Conservation (phyloP, 2,888 invertebrate genomes). For the Perithous albicinctus region DNA sequence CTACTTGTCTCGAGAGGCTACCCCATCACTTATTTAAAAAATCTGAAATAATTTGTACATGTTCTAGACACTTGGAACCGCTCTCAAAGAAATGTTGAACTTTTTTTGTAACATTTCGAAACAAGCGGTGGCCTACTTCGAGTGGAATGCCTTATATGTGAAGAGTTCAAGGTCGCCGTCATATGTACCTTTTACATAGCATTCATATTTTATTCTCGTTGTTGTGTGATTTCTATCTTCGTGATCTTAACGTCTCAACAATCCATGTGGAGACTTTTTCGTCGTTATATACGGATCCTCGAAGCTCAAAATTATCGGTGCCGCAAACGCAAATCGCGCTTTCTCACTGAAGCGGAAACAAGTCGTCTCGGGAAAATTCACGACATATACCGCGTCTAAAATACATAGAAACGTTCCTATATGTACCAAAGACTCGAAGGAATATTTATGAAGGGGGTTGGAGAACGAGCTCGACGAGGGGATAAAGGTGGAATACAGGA, state of each 20-base stretch:
- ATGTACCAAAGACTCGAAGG: slow-evolving; percentile 28
- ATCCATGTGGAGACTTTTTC: not conserved
- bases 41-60: no score
- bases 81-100: no score
- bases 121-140: no score
- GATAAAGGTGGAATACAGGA: slow-evolving; percentile 47
- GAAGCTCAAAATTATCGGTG: not conserved
- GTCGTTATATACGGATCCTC: slow-evolving; percentile 3
- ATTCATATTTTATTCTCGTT: not conserved
- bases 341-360: slow-evolving; percentile 53
- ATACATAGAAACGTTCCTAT: slow-evolving; percentile 14
- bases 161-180: no score
- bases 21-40: no score
- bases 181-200: no score
- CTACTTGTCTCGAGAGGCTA: no score
- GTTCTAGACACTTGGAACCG: no score
- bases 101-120: no score
- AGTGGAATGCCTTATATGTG: no score
- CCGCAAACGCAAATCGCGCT: slow-evolving; percentile 47
- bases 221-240: not conserved
- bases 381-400: slow-evolving; percentile 19
- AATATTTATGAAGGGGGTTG: slow-evolving; percentile 58
- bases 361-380: slow-evolving; percentile 46
- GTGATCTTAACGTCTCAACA: not conserved
- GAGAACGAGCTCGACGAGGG: slow-evolving; percentile 13